These are phyloP conservation scores for Temnothorax unifasciatus DNA, from an alignment of 2,888 invertebrate genomes.

Conservation along the genomic window DNA sequence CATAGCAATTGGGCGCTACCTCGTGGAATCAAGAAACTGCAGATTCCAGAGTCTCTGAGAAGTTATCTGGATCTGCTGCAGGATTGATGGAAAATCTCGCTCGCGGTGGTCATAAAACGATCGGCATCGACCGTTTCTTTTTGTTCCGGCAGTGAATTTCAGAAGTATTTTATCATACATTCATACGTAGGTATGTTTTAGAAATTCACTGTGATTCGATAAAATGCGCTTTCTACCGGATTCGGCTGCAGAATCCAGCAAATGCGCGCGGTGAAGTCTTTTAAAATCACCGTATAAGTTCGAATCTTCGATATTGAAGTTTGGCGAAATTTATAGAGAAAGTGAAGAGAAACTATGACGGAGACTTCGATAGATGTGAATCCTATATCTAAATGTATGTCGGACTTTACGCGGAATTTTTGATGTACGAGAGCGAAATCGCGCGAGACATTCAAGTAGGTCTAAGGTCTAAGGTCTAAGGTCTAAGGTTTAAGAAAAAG, in stretches of 20 bases:
- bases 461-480: slow-evolving; percentile 28
- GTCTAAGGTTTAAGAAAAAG: slow-evolving; percentile 55
- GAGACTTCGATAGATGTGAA: slow-evolving; percentile 22
- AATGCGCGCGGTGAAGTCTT: background rate
- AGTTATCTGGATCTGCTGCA: slow-evolving; percentile 92
- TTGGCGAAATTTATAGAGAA: background rate
- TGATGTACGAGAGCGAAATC: background rate
- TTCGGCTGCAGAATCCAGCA: background rate
- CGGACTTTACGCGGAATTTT: background rate
- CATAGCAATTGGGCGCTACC: slow-evolving; percentile 92
- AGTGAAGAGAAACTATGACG: background rate
- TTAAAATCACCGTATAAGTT: background rate
- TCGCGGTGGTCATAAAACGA: too few species aligned
- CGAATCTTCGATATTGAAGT: background rate
- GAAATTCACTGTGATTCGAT: slow-evolving; percentile 24
- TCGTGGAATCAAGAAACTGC: slow-evolving; percentile 90
- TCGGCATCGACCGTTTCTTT: background rate
- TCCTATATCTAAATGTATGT: background rate
- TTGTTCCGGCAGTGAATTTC: background rate
- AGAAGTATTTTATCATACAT: slow-evolving; percentile 21
- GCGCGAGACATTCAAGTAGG: background rate
- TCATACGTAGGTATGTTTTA: slow-evolving; percentile 2
- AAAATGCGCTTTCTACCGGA: background rate
- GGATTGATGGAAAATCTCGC: slow-evolving; percentile 87
- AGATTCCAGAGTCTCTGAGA: slow-evolving; percentile 90